Evolutionary conservation across 1,140 invertebrate genomes (phyloP), one percentile per base, ranked within the genome.

Genomic region (Melitaea cinxia): DNA sequence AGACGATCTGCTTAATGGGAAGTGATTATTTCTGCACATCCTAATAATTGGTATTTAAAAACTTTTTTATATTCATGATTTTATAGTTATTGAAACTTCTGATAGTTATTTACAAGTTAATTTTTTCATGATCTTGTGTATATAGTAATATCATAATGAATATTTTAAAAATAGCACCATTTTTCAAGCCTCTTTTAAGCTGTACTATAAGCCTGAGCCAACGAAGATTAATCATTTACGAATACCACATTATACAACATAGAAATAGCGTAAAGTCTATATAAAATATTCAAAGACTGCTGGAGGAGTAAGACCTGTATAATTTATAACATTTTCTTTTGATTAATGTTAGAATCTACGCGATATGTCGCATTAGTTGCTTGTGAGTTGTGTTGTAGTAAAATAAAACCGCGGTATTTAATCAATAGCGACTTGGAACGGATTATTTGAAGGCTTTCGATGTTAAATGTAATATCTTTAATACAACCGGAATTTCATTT

Each of bases 241-340:
- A 24, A 57, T 24, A 45, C 23, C 14, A 42, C 37, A 15, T 17
- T 17, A 42, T 17, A 42, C 15, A 37, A 37, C n/a, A 37, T 37
- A 56, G 55, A 23, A 42, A 57, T 45, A 57, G 19, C 24, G 28
- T 15, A 24, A 24, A 57, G 28, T 57, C 55, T 19, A 57, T 14
- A 57, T 47, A 23, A 57, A 57, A 57, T 57, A 57, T 57, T 57
- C 39, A 50, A 26, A 50, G 45, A 42, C n/a, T 15, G 37, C 37
- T 42, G 14, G 5, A 7, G 35, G 10, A 45, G 21, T 30, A 15
- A 57, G 55, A 45, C 55, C 30, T 9, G 47, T 57, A 45, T 15
- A 57, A 57, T 57, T 57, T 57, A 57, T 57, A 45, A 57, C 37
- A 24, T 57, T 57, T 55, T 45, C 37, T 57, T 42, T 45, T 57